Conservation (phyloP, 2,113 vertebrate genomes). For the Corvus moneduloides region DNA sequence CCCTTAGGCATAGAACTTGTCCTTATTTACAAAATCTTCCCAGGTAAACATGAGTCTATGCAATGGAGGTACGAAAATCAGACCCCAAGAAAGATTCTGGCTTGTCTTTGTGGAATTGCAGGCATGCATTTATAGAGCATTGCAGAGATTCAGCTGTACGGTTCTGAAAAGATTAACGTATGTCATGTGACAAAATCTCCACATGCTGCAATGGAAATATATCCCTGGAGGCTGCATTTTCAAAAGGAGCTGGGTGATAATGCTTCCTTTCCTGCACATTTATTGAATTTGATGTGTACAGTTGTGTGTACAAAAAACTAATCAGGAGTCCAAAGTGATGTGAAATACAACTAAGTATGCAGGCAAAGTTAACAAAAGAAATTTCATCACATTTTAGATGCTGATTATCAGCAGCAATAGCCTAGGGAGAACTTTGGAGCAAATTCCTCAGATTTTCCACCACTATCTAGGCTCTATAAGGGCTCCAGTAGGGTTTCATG, state of each 20-base stretch:
- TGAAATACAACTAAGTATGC: conserved; percentile 53
- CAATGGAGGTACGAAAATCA: neutral
- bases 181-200: conserved; percentile 66
- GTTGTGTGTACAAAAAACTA: conserved; percentile 58
- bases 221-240: conserved; percentile 60
- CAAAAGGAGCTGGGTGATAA: conserved; percentile 62
- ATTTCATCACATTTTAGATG: conserved; percentile 30
- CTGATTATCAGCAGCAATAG: conserved; percentile 37
- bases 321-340: conserved; percentile 56
- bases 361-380: conserved; percentile 41
- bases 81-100: neutral
- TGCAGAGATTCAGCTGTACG: neutral
- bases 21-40: neutral
- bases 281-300: conserved; percentile 58
- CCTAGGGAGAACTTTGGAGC: conserved; percentile 9
- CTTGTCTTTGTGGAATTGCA: neutral
- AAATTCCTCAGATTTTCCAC: conserved; percentile 44
- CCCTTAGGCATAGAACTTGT: neutral
- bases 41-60: neutral
- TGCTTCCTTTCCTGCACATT: conserved; percentile 50
- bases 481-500: neutral
- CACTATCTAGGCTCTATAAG: neutral
- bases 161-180: conserved; percentile 60
- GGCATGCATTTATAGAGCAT: neutral
- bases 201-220: conserved; percentile 58